Evolutionary conservation across 2,888 invertebrate species (phyloP).

Genomic region (Drosophila diplacantha): DNA sequence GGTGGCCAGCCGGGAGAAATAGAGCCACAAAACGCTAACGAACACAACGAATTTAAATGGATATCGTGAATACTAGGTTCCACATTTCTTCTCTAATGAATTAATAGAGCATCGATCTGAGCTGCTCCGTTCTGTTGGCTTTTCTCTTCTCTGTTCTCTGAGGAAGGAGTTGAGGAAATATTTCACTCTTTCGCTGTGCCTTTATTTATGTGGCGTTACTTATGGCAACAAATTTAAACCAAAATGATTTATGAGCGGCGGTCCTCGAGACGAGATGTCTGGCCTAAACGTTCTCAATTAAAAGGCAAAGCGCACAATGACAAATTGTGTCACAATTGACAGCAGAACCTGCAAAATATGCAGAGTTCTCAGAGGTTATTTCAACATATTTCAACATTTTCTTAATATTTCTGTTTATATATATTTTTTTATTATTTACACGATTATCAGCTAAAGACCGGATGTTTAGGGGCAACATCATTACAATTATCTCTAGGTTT

Average conservation of each 20-base stretch:
- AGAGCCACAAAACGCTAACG: slow-evolving; percentile 22
- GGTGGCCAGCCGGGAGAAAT: slow-evolving; percentile 10
- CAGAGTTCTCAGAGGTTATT: neutral
- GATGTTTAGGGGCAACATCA: slow-evolving; percentile 31
- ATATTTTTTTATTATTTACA: slow-evolving; percentile 3
- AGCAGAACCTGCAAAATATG: slow-evolving; percentile 12
- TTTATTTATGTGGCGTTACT: slow-evolving; percentile 73
- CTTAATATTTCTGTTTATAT: neutral
- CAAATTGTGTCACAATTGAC: slow-evolving; percentile 39
- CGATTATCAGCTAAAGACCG: slow-evolving; percentile 31
- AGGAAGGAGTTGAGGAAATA: neutral
- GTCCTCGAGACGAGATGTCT: slow-evolving; percentile 50
- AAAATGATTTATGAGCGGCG: slow-evolving; percentile 61
- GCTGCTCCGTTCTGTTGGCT: neutral
- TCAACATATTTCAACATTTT: neutral
- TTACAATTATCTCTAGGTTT: slow-evolving; percentile 25
- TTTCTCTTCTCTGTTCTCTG: neutral
- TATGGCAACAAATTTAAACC: slow-evolving; percentile 49
- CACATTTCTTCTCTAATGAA: slow-evolving; percentile 3
- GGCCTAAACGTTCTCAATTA: slow-evolving; percentile 71
- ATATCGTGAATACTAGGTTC: neutral
- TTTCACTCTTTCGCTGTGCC: slow-evolving; percentile 53
- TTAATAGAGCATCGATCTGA: slow-evolving; percentile 12
- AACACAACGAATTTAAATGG: slow-evolving; percentile 4
- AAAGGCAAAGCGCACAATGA: slow-evolving; percentile 49